phyloP scores from a whole-genome alignment of 2,797 vertebrate species.

The Tragelaphus eurycerus region DNA sequence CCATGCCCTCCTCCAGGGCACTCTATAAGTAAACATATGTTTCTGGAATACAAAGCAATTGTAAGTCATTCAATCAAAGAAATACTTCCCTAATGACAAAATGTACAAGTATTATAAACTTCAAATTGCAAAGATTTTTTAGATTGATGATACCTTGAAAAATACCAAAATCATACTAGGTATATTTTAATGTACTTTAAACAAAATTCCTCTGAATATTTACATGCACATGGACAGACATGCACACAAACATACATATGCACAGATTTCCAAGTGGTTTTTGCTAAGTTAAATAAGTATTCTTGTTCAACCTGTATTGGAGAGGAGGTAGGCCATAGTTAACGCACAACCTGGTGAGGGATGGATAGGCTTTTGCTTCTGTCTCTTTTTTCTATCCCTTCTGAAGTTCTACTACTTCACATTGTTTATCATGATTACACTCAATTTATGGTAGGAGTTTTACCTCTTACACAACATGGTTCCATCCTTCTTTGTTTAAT shows the following conservation, averaged over 20 bases:
- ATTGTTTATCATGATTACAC: not conserved
- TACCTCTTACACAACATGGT: not conserved
- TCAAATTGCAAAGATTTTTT: not conserved
- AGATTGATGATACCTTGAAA: not conserved
- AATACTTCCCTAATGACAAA: not conserved
- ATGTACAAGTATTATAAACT: not conserved
- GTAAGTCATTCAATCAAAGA: not conserved
- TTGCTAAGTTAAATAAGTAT: not conserved
- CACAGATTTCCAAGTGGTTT: not conserved
- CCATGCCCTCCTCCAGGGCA: not conserved
- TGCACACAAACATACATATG: not conserved
- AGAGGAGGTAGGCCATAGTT: not conserved
- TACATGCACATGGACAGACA: too few relatives aligned
- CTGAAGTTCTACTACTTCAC: not conserved
- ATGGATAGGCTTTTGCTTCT: not conserved
- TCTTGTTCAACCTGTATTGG: not conserved
- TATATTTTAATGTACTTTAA: not conserved
- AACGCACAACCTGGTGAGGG: not conserved
- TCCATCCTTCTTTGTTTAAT: not conserved
- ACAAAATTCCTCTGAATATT: not conserved
- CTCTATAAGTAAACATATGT: not conserved
- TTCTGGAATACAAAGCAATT: not conserved
- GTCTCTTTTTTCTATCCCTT: not conserved
- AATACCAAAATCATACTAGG: not conserved
- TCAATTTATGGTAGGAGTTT: not conserved